phyloP scores from a whole-genome alignment of 1,140 invertebrate species.

The Batillaria attramentaria region DNA sequence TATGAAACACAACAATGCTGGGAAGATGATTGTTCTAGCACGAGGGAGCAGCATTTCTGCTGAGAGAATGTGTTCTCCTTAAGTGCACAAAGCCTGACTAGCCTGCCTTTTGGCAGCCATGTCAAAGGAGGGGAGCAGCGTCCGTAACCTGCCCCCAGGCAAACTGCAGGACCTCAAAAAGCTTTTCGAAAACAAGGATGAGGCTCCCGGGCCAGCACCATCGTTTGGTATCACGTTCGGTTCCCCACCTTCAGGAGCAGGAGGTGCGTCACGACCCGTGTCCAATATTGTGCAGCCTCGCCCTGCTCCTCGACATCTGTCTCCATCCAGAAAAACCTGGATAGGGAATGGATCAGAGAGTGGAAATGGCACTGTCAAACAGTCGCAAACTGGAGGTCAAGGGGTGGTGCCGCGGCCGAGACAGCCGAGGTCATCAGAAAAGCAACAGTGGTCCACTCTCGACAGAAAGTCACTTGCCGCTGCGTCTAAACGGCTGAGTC shows the following conservation, averaged over 20 bases:
- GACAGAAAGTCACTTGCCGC: constrained; percentile 16
- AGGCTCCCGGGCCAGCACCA: not conserved
- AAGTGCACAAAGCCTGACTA: too few relatives aligned
- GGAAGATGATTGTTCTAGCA: too few relatives aligned
- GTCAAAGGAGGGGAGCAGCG: constrained; percentile 10
- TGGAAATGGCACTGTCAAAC: not conserved
- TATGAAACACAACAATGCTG: too few relatives aligned
- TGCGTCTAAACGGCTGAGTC: constrained; percentile 6
- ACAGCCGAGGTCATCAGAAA: not conserved
- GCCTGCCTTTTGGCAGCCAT: too few relatives aligned
- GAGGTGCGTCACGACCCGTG: not conserved
- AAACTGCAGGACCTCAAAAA: constrained; percentile 40
- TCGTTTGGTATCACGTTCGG: too few relatives aligned
- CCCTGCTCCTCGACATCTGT: constrained; percentile 9
- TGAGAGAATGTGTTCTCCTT: too few relatives aligned
- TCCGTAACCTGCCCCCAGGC: constrained; percentile 41
- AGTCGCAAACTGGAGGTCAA: not conserved
- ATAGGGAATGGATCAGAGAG: not conserved
- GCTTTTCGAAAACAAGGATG: constrained; percentile 39
- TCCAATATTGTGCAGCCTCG: not conserved
- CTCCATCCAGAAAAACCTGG: constrained; percentile 3
- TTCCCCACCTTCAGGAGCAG: not conserved
- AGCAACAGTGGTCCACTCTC: constrained; percentile 7
- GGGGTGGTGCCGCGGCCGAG: not conserved
- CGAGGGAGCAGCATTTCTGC: too few relatives aligned